Percentiles rank a stretch among this genome's conserved stretches.
Evolutionary conservation across 2,888 invertebrate species (phyloP).

Genomic region (Diabrotica balteata): DNA sequence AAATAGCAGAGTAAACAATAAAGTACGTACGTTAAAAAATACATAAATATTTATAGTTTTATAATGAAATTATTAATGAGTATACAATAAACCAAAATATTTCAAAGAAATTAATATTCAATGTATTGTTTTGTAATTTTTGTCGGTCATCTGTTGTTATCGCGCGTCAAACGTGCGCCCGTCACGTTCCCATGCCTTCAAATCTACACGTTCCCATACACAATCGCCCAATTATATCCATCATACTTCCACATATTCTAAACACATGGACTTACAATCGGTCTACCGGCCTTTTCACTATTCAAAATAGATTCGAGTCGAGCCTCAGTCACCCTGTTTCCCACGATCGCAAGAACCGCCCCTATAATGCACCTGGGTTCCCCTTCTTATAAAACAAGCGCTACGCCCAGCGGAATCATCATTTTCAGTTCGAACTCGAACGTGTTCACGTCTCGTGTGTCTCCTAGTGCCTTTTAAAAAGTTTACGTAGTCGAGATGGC

Average conservation of each 20-base stretch:
- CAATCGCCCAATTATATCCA: conserved; percentile 39
- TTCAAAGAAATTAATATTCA: too few relatives aligned
- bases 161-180: conserved; percentile 35
- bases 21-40: too few relatives aligned
- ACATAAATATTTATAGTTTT: too few relatives aligned
- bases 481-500: conserved; percentile 23
- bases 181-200: conserved; percentile 44
- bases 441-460: conserved; percentile 43
- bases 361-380: conserved; percentile 44
- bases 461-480: conserved; percentile 26
- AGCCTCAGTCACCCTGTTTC: conserved; percentile 32
- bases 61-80: too few relatives aligned
- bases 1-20: too few relatives aligned
- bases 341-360: conserved; percentile 42
- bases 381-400: conserved; percentile 67
- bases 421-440: conserved; percentile 59
- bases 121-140: too few relatives aligned
- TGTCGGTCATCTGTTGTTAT: too few relatives aligned
- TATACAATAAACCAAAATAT: too few relatives aligned
- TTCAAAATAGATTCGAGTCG: conserved; percentile 29
- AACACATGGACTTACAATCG: conserved; percentile 36
- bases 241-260: conserved; percentile 17
- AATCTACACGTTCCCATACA: conserved; percentile 37
- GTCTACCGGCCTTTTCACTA: conserved; percentile 34
- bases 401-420: conserved; percentile 59